phyloP scores from a whole-genome alignment of 1,140 invertebrate species.

The Drosophila varians region DNA sequence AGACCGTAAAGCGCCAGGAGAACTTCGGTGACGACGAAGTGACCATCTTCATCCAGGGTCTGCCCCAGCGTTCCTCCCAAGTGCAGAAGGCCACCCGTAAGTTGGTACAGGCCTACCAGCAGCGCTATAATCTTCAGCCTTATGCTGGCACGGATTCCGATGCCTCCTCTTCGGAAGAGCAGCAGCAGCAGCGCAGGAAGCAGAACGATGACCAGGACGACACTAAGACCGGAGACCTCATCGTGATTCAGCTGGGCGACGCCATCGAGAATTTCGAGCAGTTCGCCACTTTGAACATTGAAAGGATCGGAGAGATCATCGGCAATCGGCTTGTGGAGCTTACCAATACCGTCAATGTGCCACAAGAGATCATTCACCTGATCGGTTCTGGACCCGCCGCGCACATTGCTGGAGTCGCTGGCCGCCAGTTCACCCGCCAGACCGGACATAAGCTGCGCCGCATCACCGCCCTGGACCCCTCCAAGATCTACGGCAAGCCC shows the following conservation, averaged over 20 bases:
- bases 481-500: conserved; percentile 86
- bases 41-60: conserved; percentile 73
- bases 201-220: conserved; percentile 44
- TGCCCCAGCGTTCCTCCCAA: conserved; percentile 48
- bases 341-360: conserved; percentile 61
- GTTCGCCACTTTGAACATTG: conserved; percentile 62
- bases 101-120: conserved; percentile 68
- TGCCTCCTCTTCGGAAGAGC: conserved; percentile 5
- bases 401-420: conserved; percentile 85
- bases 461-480: conserved; percentile 89
- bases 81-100: conserved; percentile 66
- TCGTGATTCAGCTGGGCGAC: conserved; percentile 68
- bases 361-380: conserved; percentile 76
- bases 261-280: conserved; percentile 63
- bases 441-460: conserved; percentile 84
- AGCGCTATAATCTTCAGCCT: conserved; percentile 71
- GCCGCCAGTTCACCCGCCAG: conserved; percentile 86
- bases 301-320: conserved; percentile 58
- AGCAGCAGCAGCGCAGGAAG: conserved; percentile 62
- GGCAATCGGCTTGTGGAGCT: conserved; percentile 34
- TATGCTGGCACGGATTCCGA: conserved; percentile 29
- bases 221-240: conserved; percentile 52
- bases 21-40: conserved; percentile 76
- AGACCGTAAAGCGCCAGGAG: conserved; percentile 43
- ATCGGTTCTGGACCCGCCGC: conserved; percentile 75